A percentile compares a stretch with the other conserved stretches of the same genome.
These are phyloP conservation scores for Callyntrura sp. DNA, from an alignment of 2,888 invertebrate genomes.

Conservation along the genomic window DNA sequence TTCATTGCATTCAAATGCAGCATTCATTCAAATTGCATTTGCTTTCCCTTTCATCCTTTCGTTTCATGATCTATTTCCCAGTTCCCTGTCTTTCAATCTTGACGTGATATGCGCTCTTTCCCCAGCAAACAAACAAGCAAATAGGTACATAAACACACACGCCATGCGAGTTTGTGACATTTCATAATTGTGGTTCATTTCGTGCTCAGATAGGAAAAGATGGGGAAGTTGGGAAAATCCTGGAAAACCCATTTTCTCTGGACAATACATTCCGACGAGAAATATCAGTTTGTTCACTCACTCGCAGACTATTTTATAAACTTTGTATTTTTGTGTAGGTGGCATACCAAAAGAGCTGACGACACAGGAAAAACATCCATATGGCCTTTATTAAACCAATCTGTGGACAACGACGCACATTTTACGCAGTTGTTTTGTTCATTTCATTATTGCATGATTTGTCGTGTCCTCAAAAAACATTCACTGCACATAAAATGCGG, in stretches of 20 bases:
- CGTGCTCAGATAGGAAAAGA: background rate
- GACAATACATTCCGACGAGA: background rate
- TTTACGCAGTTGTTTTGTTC: slow-evolving; percentile 23
- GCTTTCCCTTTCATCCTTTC: slow-evolving; percentile 51
- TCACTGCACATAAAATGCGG: no score
- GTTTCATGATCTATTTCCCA: slow-evolving; percentile 64
- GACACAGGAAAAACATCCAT: slow-evolving; percentile 15
- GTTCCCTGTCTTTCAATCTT: slow-evolving; percentile 41
- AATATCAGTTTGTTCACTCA: background rate
- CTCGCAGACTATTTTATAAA: background rate
- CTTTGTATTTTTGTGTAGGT: background rate
- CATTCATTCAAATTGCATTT: slow-evolving; percentile 65
- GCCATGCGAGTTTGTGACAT: slow-evolving; percentile 60
- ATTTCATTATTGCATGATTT: slow-evolving; percentile 1
- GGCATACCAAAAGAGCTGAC: no score
- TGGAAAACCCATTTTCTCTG: slow-evolving; percentile 37
- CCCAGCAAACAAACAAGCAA: background rate
- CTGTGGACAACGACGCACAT: slow-evolving; percentile 40
- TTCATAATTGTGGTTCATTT: slow-evolving; percentile 62
- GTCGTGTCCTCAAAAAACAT: slow-evolving; percentile 7
- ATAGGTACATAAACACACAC: background rate
- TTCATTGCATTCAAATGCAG: slow-evolving; percentile 70
- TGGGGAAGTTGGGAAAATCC: slow-evolving; percentile 43
- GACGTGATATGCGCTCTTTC: slow-evolving; percentile 42
- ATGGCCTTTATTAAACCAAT: slow-evolving; percentile 52